These are phyloP conservation scores for Drosophila ogumai DNA, from an alignment of 1,140 invertebrate species.

Conservation along the genomic window DNA sequence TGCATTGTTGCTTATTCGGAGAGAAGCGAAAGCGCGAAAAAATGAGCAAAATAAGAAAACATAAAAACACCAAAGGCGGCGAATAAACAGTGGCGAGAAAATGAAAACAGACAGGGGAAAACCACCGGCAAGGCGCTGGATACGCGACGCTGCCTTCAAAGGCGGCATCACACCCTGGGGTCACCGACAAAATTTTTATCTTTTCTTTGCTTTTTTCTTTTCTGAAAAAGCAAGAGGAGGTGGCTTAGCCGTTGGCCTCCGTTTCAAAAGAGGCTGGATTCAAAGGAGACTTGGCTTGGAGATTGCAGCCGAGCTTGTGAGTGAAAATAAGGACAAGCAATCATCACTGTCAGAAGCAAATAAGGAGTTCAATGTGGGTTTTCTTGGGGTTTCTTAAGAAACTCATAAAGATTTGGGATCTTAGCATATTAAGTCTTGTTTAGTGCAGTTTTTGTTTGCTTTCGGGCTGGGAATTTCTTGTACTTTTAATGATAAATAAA, in stretches of 20 bases:
- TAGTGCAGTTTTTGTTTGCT: background rate
- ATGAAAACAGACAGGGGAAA: slow-evolving; percentile 51
- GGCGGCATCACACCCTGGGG: slow-evolving; percentile 46
- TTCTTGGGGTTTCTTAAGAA: background rate
- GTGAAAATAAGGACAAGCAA: slow-evolving; percentile 29
- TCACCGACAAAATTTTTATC: slow-evolving; percentile 42
- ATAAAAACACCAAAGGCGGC: slow-evolving; percentile 40
- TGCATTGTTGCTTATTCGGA: slow-evolving; percentile 55
- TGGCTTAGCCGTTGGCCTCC: slow-evolving; percentile 43
- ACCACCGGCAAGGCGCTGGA: slow-evolving; percentile 65
- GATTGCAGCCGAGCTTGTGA: slow-evolving; percentile 15
- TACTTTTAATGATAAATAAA: background rate
- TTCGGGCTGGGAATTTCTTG: background rate
- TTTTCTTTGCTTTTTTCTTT: background rate
- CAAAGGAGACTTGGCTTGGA: slow-evolving; percentile 2
- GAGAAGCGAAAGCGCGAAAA: slow-evolving; percentile 37
- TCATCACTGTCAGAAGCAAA: slow-evolving; percentile 45
- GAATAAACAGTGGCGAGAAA: slow-evolving; percentile 44
- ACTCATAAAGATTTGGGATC: slow-evolving; percentile 1
- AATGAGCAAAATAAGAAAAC: slow-evolving; percentile 49
- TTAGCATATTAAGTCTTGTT: background rate
- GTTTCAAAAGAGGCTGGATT: slow-evolving; percentile 3
- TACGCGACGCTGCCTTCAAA: slow-evolving; percentile 62
- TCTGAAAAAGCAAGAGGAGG: slow-evolving; percentile 27
- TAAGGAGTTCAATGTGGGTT: background rate